Base-by-base conservation (phyloP, 2,113 vertebrate genomes). In the Notiomystis cincta region DNA sequence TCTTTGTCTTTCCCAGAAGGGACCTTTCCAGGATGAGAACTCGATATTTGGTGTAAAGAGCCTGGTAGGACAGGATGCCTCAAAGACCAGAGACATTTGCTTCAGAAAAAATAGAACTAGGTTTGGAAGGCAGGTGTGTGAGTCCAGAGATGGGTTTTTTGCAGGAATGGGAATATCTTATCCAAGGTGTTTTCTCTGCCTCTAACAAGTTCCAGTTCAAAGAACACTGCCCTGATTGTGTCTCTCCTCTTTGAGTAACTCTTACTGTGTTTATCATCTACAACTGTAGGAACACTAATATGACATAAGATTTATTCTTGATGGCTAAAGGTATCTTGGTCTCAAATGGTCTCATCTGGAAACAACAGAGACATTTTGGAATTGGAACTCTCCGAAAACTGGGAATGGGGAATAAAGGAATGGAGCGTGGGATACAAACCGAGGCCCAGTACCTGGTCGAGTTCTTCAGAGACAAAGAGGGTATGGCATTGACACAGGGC, bases 301-400 rank as follows among this genome's bases (percentile, higher is more conserved):
- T 80, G 37, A 71, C 25, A 17, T 20, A 31, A 70, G 66, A 40
- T 82, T 78, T 19, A 18, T 88, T 90, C 57, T 89, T 82, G 22
- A 54, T 65, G 85, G 28, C 23, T 83, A 57, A 88, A 98, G 97
- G 97, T 37, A 62, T 98, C 76, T 88, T 97, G 78, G 62, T 98
- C 61, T 97, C 97, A 40, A 97, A 86, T 7, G 97, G 97, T 8
- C 89, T 79, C 23, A 92, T 64, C 11, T 97, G 97, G 97, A 88
- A 91, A 79, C 84, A 94, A 22, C 97, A 98, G 79, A 96, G 97
- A 14, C 58, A 53, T 45, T 98, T 98, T 82, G 96, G 95, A 58
- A 60, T 97, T 35, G 78, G 20, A 37, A 28, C 61, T 7, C 94
- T 98, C 19, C 54, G 92, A 37, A 94, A 67, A 48, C 83, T 98